Evolutionary conservation across 2,888 invertebrate genomes (phyloP), one percentile per base, ranked within the genome.

Genomic region (Cactoblastis cactorum): DNA sequence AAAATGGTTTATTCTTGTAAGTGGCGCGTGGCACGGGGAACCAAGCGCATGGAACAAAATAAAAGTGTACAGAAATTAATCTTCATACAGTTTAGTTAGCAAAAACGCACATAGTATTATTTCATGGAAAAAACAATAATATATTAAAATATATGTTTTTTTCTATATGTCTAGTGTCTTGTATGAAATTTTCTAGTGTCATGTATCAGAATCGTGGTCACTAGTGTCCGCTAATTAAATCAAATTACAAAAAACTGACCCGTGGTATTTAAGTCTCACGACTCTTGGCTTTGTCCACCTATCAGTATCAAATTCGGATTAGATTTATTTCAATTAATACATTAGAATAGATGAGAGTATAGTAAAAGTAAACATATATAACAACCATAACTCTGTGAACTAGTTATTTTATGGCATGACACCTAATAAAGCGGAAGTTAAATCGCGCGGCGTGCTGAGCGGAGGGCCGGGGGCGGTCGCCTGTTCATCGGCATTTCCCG

Each of bases 401-500:
- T 37, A 17, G 37, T 17, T 15, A 11, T 8, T 37, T 37, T 37
- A 17, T 37, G 37, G 3, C 69, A 71, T 68, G 69, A 74, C 71
- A 71, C 71, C 71, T 80, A 83, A 83, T 83, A 81, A 74, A 82
- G 78, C 80, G 83, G 82, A 82, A 83, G 84, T 78, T 74, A 71
- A 72, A 79, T 70, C 71, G 71, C 69, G 71, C 69, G 63, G 64
- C 60, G 72, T 58, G 61, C 64, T 64, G 65, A 68, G 3, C 28
- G 60, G 69, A 61, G 65, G 70, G 69, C 71, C 69, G 70, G 72
- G 69, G 76, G 71, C 68, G 43, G 71, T 70, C 75, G 67, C 69
- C 75, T 72, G 75, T 77, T 80, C 80, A 77, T 79, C 77, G 83
- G 73, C 77, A 77, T 81, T 86, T 84, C 82, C 82, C 82, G 84